A percentile compares a stretch with the other conserved stretches of the same genome.
Evolutionary conservation across 2,888 invertebrate genomes (phyloP).

Genomic region (Netelia melanura): DNA sequence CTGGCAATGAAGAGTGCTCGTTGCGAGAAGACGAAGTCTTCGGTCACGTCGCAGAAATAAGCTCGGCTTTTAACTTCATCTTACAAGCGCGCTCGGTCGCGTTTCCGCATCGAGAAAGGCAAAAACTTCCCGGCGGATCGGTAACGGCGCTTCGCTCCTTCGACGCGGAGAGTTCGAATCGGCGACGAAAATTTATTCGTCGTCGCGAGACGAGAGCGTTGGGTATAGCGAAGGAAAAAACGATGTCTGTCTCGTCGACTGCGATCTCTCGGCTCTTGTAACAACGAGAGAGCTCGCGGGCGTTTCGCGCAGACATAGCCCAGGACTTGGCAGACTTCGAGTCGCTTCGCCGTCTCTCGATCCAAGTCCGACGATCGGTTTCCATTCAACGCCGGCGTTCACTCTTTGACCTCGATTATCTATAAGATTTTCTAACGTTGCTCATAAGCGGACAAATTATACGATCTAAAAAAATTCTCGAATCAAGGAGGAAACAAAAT

Average conservation of each 20-base stretch:
- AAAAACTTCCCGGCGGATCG: neutral
- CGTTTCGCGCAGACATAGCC: slow-evolving; percentile 1
- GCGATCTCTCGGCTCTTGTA: neutral
- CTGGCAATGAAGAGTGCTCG: slow-evolving; percentile 28
- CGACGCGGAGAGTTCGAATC: slow-evolving; percentile 29
- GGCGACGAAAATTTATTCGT: slow-evolving; percentile 45
- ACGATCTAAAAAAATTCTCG: neutral
- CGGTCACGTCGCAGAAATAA: slow-evolving; percentile 12
- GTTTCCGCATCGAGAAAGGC: neutral
- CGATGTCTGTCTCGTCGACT: neutral
- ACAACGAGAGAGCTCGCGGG: slow-evolving; percentile 18
- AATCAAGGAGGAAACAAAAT: neutral
- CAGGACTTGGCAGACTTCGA: slow-evolving; percentile 44
- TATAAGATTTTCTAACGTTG: neutral
- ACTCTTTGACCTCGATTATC: neutral
- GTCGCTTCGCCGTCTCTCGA: slow-evolving; percentile 23
- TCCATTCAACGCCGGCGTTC: slow-evolving; percentile 15
- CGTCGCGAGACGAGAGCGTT: slow-evolving; percentile 23
- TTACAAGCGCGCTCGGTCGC: slow-evolving; percentile 1
- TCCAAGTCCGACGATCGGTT: slow-evolving; percentile 2
- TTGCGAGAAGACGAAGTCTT: neutral
- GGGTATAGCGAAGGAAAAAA: neutral
- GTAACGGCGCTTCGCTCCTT: neutral
- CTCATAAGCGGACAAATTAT: neutral
- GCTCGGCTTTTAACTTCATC: slow-evolving; percentile 3